Percentiles rank a stretch among this genome's conserved stretches.
Evolutionary conservation across 2,797 vertebrate genomes (phyloP).

Genomic region (Megalops cyprinoides): DNA sequence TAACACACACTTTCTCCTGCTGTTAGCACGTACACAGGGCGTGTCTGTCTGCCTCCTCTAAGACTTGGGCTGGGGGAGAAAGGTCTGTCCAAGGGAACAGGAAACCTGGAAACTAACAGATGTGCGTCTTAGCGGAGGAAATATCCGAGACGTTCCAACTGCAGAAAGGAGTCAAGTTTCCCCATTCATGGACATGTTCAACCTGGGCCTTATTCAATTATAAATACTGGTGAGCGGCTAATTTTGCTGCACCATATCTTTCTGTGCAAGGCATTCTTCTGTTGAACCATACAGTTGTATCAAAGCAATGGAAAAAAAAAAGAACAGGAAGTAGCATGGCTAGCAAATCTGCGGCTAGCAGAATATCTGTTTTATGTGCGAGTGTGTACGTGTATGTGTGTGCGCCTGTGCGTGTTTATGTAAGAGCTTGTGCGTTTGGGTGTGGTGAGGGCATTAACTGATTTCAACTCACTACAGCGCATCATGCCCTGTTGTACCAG

Average conservation of each 20-base stretch:
- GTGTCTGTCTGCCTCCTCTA: background rate
- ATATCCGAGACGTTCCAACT: conserved; percentile 53
- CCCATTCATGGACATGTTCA: background rate
- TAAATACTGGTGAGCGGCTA: background rate
- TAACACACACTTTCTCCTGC: no score
- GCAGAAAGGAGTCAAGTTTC: conserved; percentile 47
- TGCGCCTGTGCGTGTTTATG: conserved; percentile 6
- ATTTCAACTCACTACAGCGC: conserved; percentile 21
- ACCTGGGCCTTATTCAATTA: no score
- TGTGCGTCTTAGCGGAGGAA: conserved; percentile 53
- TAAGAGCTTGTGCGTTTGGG: conserved; percentile 24
- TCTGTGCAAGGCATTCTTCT: background rate
- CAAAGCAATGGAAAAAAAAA: no score
- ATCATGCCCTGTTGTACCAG: conserved; percentile 8
- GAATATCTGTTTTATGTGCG: conserved; percentile 14
- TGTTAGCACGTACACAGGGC: background rate
- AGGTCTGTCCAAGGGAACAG: conserved; percentile 51
- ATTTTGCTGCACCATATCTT: background rate
- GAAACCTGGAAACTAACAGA: conserved; percentile 57
- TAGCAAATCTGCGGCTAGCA: no score
- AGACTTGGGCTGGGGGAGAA: background rate
- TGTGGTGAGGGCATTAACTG: conserved; percentile 26
- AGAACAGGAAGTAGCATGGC: no score
- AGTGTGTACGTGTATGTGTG: conserved; percentile 28
- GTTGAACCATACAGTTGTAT: background rate